Base-by-base conservation (phyloP, 2,888 invertebrate species). In the Polydrusus pterygomalis region DNA sequence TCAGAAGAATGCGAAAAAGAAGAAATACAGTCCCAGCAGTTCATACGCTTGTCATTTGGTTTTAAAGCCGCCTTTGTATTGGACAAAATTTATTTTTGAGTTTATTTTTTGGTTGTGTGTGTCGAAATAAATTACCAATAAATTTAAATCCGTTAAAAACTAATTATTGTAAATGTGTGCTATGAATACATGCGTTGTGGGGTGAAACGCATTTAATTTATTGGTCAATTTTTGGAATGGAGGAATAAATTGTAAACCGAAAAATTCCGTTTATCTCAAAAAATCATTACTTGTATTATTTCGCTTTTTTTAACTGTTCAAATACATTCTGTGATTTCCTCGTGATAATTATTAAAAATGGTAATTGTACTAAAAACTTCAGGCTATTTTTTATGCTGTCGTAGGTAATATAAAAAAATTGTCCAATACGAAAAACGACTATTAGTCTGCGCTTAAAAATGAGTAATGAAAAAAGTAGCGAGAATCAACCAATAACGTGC, bases 21-120 rank as follows among this genome's bases (percentile, higher is more conserved):
- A 45, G 47, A 74, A 30, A 65, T 71, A 71, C 71, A 75, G 75
- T 75, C 60, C 62, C 70, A 73, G 64, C 68, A 69, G 72, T 64
- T 58, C 56, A 74, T 51, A 43, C 30, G 17, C 58, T 7, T 38
- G 45, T 17, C 54, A n/a, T 3, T 34, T 64, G 64, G 56, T 18
- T 47, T 25, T 47, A 18, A 34, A 49, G 45, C 51, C 73, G 13
- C 17, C 38, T 67, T 67, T 38, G 38, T 20, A 20, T 51, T 47
- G 58, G 38, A 73, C 40, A 17, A 38, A 60, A 60, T 58, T 58
- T 56, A 30, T n/a, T n/a, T n/a, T n/a, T n/a, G 15, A 2, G 13
- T 47, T 2, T 56, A 13, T n/a, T 17, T 17, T 38, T n/a, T n/a
- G n/a, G n/a, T n/a, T n/a, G n/a, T n/a, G n/a, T n/a, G 17, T 17